A percentile compares a stretch with the other conserved stretches of the same genome.
These are phyloP conservation scores for Trematocara caparti DNA, from an alignment of 2,797 vertebrate species.

Conservation along the genomic window DNA sequence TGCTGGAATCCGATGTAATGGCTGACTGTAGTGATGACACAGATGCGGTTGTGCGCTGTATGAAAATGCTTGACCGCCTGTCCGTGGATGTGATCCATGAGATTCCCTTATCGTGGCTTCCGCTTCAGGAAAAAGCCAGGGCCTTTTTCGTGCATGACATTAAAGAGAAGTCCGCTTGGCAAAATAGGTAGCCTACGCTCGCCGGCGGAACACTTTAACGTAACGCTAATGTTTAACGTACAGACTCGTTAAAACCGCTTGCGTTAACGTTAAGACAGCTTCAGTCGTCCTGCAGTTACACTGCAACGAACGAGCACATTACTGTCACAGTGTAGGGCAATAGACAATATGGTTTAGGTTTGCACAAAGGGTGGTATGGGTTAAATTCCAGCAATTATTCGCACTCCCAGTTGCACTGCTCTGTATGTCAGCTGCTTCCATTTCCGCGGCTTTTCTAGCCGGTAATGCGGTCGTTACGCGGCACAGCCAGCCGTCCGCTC, in stretches of 20 bases:
- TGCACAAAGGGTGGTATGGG: neutral
- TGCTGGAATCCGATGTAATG: conserved; percentile 64
- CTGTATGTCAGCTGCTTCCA: conserved; percentile 41
- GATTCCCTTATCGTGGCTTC: conserved; percentile 31
- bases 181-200: neutral
- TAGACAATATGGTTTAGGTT: neutral
- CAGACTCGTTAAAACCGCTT: neutral
- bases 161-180: neutral
- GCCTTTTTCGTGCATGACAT: conserved; percentile 7
- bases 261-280: neutral
- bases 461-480: conserved; percentile 50
- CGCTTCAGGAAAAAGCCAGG: conserved; percentile 24
- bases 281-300: neutral
- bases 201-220: neutral
- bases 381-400: neutral
- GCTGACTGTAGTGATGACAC: conserved; percentile 53
- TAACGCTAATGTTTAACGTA: neutral
- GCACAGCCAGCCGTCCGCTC: conserved; percentile 33
- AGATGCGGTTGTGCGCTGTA: conserved; percentile 1
- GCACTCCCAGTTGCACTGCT: neutral
- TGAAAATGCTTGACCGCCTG: neutral
- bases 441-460: conserved; percentile 67
- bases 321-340: neutral
- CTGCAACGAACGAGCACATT: neutral
- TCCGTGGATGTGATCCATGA: neutral